These are phyloP conservation scores for Hydrotaea diabolus DNA, from an alignment of 2,888 invertebrate genomes.

Conservation along the genomic window DNA sequence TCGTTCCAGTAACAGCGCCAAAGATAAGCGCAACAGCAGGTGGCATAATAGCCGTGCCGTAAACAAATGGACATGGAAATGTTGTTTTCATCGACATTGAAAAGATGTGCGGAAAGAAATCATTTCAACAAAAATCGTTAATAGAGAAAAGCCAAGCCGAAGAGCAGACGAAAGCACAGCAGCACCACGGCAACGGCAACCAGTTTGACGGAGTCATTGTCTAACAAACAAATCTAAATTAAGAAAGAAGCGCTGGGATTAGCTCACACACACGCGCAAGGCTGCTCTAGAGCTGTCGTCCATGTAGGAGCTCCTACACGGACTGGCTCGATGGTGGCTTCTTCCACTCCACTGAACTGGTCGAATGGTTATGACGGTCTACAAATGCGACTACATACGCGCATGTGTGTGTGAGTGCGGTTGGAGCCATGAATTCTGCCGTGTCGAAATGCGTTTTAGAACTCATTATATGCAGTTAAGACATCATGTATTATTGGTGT, in stretches of 20 bases:
- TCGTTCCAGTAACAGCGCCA: slow-evolving; percentile 55
- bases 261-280: slow-evolving; percentile 1
- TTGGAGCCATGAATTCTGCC: slow-evolving; percentile 14
- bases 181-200: slow-evolving; percentile 40
- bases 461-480: slow-evolving; percentile 73
- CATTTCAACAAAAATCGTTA: not conserved
- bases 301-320: not conserved
- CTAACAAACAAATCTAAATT: slow-evolving; percentile 55
- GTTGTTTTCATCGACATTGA: slow-evolving; percentile 46
- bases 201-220: slow-evolving; percentile 56
- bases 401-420: not conserved
- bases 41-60: slow-evolving; percentile 52
- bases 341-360: not conserved
- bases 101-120: slow-evolving; percentile 54
- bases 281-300: too few species aligned
- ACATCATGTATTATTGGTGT: slow-evolving; percentile 71
- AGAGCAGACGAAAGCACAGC: slow-evolving; percentile 10
- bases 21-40: slow-evolving; percentile 65
- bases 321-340: not conserved
- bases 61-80: slow-evolving; percentile 25
- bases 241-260: slow-evolving; percentile 42
- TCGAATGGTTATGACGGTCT: slow-evolving; percentile 2
- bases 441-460: slow-evolving; percentile 68
- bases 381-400: not conserved
- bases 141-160: slow-evolving; percentile 31